phyloP scores from a whole-genome alignment of 2,797 vertebrate species.

The Helostoma temminkii region DNA sequence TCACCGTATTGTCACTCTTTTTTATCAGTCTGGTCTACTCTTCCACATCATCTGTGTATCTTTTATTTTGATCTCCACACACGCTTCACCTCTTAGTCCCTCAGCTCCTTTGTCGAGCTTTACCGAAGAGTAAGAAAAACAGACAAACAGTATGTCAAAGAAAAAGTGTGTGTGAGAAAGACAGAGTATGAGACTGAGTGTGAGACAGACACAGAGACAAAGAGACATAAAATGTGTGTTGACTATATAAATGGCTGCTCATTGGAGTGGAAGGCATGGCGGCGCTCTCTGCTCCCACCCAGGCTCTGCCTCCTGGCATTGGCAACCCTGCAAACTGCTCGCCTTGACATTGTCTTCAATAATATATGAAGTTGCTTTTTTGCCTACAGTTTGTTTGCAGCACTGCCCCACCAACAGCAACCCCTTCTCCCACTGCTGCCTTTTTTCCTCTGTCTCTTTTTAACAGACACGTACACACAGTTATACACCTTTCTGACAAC shows the following conservation, averaged over 20 bases:
- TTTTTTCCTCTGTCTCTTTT: slow-evolving; percentile 4
- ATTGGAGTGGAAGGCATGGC: slow-evolving; percentile 90
- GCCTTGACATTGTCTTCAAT: slow-evolving; percentile 88
- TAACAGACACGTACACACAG: slow-evolving; percentile 17
- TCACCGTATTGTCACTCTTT: slow-evolving; percentile 42
- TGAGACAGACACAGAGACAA: slow-evolving; percentile 44
- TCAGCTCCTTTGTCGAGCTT: slow-evolving; percentile 21
- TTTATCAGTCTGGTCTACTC: slow-evolving; percentile 24
- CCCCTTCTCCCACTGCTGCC: slow-evolving; percentile 40
- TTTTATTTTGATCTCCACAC: slow-evolving; percentile 39
- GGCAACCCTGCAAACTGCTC: slow-evolving; percentile 85
- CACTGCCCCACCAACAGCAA: slow-evolving; percentile 40
- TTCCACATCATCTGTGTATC: slow-evolving; percentile 26
- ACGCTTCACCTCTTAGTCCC: slow-evolving; percentile 35
- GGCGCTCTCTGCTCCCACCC: slow-evolving; percentile 82
- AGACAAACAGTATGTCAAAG: background rate
- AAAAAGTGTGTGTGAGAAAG: slow-evolving; percentile 17
- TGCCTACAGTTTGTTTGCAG: slow-evolving; percentile 87
- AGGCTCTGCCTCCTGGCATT: slow-evolving; percentile 84
- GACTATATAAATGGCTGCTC: slow-evolving; percentile 89
- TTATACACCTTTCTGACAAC: slow-evolving; percentile 19
- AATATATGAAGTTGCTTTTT: slow-evolving; percentile 90
- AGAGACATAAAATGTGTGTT: slow-evolving; percentile 64
- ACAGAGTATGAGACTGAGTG: too few relatives aligned
- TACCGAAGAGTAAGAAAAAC: slow-evolving; percentile 14